Evolutionary conservation across 2,113 vertebrate species (phyloP).

Genomic region (Engraulis encrasicolus): DNA sequence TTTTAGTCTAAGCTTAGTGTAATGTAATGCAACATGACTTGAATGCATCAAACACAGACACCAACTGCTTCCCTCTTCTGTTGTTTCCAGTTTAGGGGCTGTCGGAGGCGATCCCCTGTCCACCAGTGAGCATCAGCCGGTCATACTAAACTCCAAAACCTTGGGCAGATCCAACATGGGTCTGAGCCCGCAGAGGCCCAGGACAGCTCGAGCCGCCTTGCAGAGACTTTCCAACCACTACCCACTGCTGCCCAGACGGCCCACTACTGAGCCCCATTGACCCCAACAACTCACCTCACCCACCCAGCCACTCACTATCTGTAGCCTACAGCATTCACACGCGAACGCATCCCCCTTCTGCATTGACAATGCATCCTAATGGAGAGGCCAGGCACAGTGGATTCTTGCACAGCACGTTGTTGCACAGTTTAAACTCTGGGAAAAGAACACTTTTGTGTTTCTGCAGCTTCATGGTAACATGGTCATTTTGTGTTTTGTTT

Average conservation of each 20-base stretch:
- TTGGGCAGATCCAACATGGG: conserved; percentile 35
- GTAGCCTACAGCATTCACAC: not conserved
- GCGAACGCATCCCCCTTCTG: not conserved
- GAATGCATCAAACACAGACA: not conserved
- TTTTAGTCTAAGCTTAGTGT: too few relatives aligned
- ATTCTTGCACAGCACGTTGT: not conserved
- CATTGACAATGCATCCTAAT: not conserved
- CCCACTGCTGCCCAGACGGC: conserved; percentile 52
- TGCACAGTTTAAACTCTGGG: not conserved
- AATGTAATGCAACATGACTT: too few relatives aligned
- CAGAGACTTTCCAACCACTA: conserved; percentile 67
- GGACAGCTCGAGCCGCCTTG: conserved; percentile 66
- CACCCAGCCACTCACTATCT: not conserved
- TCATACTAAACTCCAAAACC: conserved; percentile 50
- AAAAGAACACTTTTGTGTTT: not conserved
- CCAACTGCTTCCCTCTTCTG: not conserved
- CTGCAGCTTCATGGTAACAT: not conserved
- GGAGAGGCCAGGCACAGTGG: not conserved
- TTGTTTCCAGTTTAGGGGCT: conserved; percentile 61
- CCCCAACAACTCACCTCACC: not conserved
- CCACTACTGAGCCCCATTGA: conserved; percentile 61
- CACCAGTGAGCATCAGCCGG: conserved; percentile 52
- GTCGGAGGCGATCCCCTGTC: conserved; percentile 34
- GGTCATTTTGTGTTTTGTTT: not conserved
- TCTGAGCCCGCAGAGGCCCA: conserved; percentile 52